Evolutionary conservation across 1,140 invertebrate species (phyloP).

Genomic region (Rhysida immarginata): DNA sequence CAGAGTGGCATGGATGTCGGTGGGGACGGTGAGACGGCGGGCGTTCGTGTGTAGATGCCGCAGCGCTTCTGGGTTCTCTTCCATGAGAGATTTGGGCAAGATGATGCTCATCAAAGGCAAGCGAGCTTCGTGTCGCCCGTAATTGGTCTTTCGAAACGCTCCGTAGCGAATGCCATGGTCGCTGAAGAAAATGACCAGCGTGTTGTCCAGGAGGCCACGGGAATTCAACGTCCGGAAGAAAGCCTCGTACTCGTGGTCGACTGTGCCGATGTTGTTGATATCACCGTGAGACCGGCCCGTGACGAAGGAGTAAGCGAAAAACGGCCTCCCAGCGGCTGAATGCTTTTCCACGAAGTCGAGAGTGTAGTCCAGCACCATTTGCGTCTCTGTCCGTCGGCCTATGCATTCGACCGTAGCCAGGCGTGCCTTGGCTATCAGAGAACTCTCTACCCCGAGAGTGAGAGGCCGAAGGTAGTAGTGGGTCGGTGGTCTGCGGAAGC

Average conservation of each 20-base stretch:
- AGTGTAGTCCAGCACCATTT: not conserved
- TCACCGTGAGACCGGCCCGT: conserved; percentile 29
- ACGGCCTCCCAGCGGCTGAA: not conserved
- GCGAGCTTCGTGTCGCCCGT: conserved; percentile 39
- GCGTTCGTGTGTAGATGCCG: conserved; percentile 29
- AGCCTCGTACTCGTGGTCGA: conserved; percentile 23
- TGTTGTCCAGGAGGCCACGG: conserved; percentile 29
- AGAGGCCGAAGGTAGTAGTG: conserved; percentile 24
- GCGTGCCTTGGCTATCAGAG: conserved; percentile 4
- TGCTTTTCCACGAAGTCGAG: not conserved
- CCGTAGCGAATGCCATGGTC: conserved; percentile 43
- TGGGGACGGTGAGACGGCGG: conserved; percentile 30
- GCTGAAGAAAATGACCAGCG: conserved; percentile 37
- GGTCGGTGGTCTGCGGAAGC: conserved; percentile 21
- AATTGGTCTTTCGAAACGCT: conserved; percentile 30
- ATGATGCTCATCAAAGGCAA: conserved; percentile 39
- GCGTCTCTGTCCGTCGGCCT: not conserved
- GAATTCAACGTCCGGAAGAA: conserved; percentile 25
- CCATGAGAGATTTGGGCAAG: conserved; percentile 31
- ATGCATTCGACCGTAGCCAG: not conserved
- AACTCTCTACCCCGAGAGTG: conserved; percentile 11
- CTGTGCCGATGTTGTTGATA: conserved; percentile 22
- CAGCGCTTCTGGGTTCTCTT: conserved; percentile 24
- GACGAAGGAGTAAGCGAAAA: conserved; percentile 24
- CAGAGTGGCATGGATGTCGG: conserved; percentile 33